Percentiles rank a stretch among this genome's conserved stretches.
Conservation (phyloP, 2,113 vertebrate species). For the Apteryx mantelli region DNA sequence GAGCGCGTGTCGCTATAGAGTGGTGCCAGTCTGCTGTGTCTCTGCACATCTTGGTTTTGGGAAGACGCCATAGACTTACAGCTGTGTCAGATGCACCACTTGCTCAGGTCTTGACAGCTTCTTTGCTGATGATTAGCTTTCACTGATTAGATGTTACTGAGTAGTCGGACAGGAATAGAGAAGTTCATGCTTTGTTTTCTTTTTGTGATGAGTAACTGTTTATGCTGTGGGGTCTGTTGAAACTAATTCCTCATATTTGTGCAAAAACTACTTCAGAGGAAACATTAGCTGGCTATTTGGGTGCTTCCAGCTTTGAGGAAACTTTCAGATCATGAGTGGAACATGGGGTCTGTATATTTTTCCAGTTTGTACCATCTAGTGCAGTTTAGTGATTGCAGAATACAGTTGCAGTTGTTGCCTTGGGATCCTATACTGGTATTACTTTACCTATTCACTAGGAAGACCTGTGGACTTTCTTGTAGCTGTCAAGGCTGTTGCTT, state of each 20-base stretch:
- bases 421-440: background rate
- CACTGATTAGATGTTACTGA: background rate
- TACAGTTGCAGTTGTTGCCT: background rate
- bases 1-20: rapidly evolving
- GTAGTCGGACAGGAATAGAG: background rate
- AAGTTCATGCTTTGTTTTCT: background rate
- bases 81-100: background rate
- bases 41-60: background rate
- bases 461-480: background rate
- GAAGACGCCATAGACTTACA: background rate
- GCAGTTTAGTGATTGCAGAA: background rate
- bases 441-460: background rate
- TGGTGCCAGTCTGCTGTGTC: background rate
- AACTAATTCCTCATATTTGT: background rate
- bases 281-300: background rate
- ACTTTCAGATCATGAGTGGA: background rate
- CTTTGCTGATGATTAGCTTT: background rate
- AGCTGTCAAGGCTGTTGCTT: background rate
- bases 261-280: background rate
- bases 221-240: background rate
- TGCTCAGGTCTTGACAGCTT: background rate
- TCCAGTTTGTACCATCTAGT: background rate
- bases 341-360: background rate
- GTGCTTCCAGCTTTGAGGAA: background rate
- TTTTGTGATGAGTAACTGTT: background rate